Percentiles rank a stretch among this genome's conserved stretches.
Evolutionary conservation across 2,888 invertebrate genomes (phyloP).

Genomic region (Urechis unicinctus): DNA sequence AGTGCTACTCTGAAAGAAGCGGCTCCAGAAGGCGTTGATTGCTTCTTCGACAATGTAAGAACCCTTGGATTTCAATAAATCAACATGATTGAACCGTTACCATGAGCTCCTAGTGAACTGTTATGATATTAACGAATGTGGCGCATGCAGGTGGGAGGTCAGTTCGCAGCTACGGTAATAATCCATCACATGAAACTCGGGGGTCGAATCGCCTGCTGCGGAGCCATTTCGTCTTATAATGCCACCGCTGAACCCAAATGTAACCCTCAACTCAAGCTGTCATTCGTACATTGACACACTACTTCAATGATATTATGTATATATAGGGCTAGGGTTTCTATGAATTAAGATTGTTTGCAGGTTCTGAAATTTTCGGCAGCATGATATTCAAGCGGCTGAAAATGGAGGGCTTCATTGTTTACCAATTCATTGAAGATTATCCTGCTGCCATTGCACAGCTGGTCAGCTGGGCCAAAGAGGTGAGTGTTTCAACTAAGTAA

Average conservation of each 20-base stretch:
- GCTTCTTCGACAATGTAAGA: constrained; percentile 73
- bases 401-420: constrained; percentile 61
- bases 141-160: constrained; percentile 61
- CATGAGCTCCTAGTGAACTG: no score
- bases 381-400: constrained; percentile 59
- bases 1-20: constrained; percentile 56
- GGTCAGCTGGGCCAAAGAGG: constrained; percentile 28
- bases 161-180: constrained; percentile 58
- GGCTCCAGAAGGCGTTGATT: constrained; percentile 68
- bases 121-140: constrained; percentile 15
- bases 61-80: no score
- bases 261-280: constrained; percentile 4
- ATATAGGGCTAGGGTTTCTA: no score
- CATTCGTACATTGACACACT: not conserved
- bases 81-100: not conserved
- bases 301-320: not conserved
- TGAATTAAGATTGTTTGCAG: constrained; percentile 12
- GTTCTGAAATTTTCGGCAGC: constrained; percentile 36
- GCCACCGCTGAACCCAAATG: constrained; percentile 30
- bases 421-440: constrained; percentile 59
- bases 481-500: constrained; percentile 2
- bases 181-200: constrained; percentile 58
- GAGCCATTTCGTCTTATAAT: constrained; percentile 63
- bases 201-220: constrained; percentile 61
- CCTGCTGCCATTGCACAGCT: constrained; percentile 62